Evolutionary conservation across 2,797 vertebrate genomes (phyloP), one percentile per base, ranked within the genome.

Genomic region (Notamacropus eugenii): DNA sequence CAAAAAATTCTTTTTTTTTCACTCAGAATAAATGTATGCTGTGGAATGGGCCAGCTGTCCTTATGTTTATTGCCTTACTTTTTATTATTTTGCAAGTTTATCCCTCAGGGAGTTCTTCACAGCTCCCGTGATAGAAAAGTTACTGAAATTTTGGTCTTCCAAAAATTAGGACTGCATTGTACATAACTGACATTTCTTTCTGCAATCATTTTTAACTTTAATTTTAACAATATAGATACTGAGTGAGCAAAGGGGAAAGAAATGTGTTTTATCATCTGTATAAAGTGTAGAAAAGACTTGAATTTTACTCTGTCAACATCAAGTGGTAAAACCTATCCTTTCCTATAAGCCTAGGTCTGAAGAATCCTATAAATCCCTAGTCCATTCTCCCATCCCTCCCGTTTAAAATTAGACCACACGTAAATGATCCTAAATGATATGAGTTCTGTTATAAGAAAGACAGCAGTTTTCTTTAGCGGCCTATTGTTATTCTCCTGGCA

Each of bases 271-370:
- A 0, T 24, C 29, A 13, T 24, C 19, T n/a, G 13, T 10, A 5
- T 28, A 4, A 34, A 4, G 8, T 4, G 29, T 52, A 6, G 0
- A 55, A 13, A 3, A 46, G 58, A 12, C 3, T 10, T 1, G 22
- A 4, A n/a, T 67, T 62, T 4, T 50, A 0, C 14, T 3, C 0
- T 16, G 4, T 0, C 29, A 14, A 0, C n/a, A 0, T 9, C 9
- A 1, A 56, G 0, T 54, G 4, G 0, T 5, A 52, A 24, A 16
- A 13, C 2, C 5, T 2, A 3, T 0, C 34, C 24, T 1, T 62
- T n/a, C 62, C 1, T n/a, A 67, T n/a, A 67, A 67, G 16, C 62
- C 14, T n/a, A 67, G 8, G 1, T 67, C 34, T n/a, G 5, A 67
- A 67, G 12, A 67, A 67, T 67, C 31, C 31, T 34, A 67, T 4